A percentile compares a stretch with the other conserved stretches of the same genome.
These are phyloP conservation scores for Hoplostethus atlanticus DNA, from an alignment of 2,797 vertebrate species.

Conservation along the genomic window DNA sequence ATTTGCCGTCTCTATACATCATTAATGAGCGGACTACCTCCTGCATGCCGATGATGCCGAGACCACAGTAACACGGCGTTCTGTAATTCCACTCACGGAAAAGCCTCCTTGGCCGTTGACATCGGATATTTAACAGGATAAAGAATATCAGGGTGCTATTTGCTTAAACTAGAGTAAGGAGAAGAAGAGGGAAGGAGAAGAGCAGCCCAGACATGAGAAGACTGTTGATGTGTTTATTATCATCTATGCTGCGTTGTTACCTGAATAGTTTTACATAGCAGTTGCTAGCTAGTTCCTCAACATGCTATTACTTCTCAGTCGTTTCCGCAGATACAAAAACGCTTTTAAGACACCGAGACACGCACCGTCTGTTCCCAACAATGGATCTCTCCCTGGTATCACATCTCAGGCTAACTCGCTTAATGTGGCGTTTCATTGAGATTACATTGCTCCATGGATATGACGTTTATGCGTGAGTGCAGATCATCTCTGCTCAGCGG, in stretches of 20 bases:
- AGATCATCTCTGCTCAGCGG: constrained; percentile 30
- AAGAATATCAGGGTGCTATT: constrained; percentile 27
- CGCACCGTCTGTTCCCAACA: neutral
- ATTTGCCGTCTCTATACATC: constrained; percentile 50
- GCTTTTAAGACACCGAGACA: neutral
- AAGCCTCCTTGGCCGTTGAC: constrained; percentile 31
- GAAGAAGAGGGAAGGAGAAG: constrained; percentile 31
- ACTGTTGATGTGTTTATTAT: constrained; percentile 12
- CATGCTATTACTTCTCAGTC: neutral
- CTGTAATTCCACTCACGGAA: constrained; percentile 38
- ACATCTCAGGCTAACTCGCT: constrained; percentile 10
- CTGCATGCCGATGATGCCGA: constrained; percentile 39
- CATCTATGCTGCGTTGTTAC: neutral
- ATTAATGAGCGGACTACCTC: constrained; percentile 46
- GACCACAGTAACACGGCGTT: constrained; percentile 12
- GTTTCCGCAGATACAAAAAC: neutral
- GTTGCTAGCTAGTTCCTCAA: neutral
- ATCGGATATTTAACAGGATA: constrained; percentile 57
- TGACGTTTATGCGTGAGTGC: constrained; percentile 32
- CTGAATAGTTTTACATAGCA: neutral
- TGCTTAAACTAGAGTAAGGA: constrained; percentile 24
- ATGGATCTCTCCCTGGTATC: neutral
- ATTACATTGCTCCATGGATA: constrained; percentile 45
- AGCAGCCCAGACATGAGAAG: constrained; percentile 14
- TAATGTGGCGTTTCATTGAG: constrained; percentile 42